A percentile compares a stretch with the other conserved stretches of the same genome.
Conservation (phyloP, 2,888 invertebrate species). For the Volucella inanis region DNA sequence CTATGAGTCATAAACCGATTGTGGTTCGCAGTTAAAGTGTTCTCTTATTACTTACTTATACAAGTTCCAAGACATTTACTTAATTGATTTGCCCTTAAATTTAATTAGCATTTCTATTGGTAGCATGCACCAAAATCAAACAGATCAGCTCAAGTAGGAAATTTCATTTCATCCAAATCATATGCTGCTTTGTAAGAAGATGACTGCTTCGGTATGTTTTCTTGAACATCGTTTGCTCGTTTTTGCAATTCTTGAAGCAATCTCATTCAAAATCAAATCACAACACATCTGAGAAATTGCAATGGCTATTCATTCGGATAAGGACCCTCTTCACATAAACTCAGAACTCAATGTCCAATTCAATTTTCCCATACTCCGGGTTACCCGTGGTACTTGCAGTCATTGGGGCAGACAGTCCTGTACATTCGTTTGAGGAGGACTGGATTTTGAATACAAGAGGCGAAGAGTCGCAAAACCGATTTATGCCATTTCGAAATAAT, state of each 20-base stretch:
- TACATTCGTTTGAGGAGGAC: slow-evolving; percentile 2
- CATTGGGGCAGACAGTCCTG: neutral
- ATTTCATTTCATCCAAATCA: no score
- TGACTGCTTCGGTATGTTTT: no score
- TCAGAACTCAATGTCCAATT: slow-evolving; percentile 59
- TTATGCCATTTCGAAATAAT: slow-evolving; percentile 71
- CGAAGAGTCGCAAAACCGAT: slow-evolving; percentile 57
- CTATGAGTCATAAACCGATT: no score
- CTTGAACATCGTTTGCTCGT: neutral
- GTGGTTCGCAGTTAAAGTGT: no score
- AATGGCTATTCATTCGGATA: slow-evolving; percentile 9
- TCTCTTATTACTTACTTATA: no score
- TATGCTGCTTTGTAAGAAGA: no score
- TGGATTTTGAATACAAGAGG: slow-evolving; percentile 35
- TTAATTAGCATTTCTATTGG: no score
- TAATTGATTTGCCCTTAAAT: no score
- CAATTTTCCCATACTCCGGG: slow-evolving; percentile 42
- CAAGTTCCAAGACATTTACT: no score
- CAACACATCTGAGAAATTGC: slow-evolving; percentile 26
- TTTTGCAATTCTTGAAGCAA: slow-evolving; percentile 11
- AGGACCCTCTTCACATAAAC: slow-evolving; percentile 2
- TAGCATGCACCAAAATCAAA: no score
- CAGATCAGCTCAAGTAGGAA: no score
- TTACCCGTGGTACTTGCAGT: no score
- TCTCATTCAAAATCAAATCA: slow-evolving; percentile 32